Base-by-base conservation (phyloP, 2,888 invertebrate species). In the Nomada hirtipes region DNA sequence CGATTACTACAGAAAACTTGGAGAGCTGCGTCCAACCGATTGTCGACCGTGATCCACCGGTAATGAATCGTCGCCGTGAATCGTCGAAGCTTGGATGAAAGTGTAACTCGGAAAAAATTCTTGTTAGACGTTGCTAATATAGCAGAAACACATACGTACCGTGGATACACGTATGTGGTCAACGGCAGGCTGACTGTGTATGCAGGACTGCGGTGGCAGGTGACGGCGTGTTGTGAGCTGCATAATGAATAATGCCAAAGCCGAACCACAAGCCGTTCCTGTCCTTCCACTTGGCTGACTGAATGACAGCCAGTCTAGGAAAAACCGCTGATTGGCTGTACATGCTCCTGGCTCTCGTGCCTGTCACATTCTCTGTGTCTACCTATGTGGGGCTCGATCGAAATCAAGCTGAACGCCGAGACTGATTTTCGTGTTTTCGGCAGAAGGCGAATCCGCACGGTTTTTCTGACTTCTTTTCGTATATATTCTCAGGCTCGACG, bases 231-330 rank as follows among this genome's bases (percentile, higher is more conserved):
- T 92, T 92, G 91, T 89, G 91, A 91, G 90, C 89, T 92, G 91
- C 92, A 92, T 93, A 93, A 93, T 93, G 91, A 93, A 93, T 93
- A 93, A 92, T 91, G 91, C 89, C 88, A 89, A 91, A 91, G 92
- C 90, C 87, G 91, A 92, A 92, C 92, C 92, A 89, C 93, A 91
- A 91, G 91, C 91, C 90, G 90, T 92, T 91, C 90, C 91, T 91
- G 92, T 92, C 92, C 91, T 91, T 92, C 91, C 89, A 88, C 89
- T 91, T 87, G 90, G 90, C 89, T 92, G 93, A 93, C 92, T 93
- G 92, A 91, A 92, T 92, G 92, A 92, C 93, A 92, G 92, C 86
- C 87, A 90, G 89, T 90, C 89, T 89, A 89, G 91, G 90, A 91
- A 92, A 92, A 93, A 93, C 90, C 91, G 89, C 91, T 91, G 92